Base-by-base conservation (phyloP, 2,797 vertebrate species). In the Microctenopoma lineatum region DNA sequence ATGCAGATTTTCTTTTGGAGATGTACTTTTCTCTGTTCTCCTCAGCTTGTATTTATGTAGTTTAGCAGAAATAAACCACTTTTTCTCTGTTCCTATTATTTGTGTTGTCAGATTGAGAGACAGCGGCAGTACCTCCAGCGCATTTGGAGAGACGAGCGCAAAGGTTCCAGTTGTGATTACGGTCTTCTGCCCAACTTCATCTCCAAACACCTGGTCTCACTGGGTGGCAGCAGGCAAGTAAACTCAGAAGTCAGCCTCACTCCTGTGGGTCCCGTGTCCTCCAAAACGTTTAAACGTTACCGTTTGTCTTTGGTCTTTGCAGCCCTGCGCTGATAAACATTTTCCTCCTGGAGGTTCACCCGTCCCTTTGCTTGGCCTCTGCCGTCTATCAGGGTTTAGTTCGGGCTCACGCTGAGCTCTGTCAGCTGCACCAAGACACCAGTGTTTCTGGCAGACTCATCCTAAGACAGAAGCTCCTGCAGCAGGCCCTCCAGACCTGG, bases 301-400 rank as follows among this genome's bases (percentile, higher is more conserved):
- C 26, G 11, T 38, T 62, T 15, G 11, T 36, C 47, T 18, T 54
- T 16, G 41, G 14, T 51, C 16, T 65, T 59, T 88, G 36, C 86
- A 96, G 92, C 73, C 80, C 92, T 36, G 66, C 88, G 59, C 80
- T 92, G 73, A 93, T 90, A 84, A 93, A 79, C 13, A 48, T 87
- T 12, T 93, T 90, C 80, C 90, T 94, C 32, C 80, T 95, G 72
- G 94, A 95, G 75, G 88, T 96, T 45, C 92, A 96, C 21, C 89
- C 93, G n/a, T 95, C 93, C 4, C 88, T 96, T 55, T 90, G 84
- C 51, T 79, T 93, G 68, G 82, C 86, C 0, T 81, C 86, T 1
- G 79, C 75, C 7, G 77, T 95, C 58, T 89, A 90, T 66, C 72
- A 84, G 34, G 62, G 70, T 36, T 84, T 95, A 1, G 63, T 87